Conservation (phyloP, 2,113 vertebrate genomes). For the Mormyrus lacerda region DNA sequence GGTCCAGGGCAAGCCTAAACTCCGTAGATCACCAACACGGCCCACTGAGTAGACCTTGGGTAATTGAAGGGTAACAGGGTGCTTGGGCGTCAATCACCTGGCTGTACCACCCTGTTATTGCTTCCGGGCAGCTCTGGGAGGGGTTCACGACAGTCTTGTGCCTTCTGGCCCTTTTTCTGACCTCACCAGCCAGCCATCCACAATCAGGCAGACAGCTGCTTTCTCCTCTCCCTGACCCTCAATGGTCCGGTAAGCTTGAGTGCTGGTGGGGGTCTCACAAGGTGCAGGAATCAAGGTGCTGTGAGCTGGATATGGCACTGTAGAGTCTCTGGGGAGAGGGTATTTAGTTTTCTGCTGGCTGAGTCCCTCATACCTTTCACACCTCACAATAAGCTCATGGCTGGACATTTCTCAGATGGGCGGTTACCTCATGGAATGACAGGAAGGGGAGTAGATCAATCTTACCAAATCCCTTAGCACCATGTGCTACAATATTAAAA, state of each 20-base stretch:
- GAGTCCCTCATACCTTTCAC: not conserved
- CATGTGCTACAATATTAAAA: not conserved
- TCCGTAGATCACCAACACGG: not conserved
- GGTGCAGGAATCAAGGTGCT: not conserved
- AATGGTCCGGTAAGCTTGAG: not conserved
- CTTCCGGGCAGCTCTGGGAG: not conserved
- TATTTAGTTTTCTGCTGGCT: not conserved
- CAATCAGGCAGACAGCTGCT: not conserved
- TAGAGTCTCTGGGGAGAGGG: not conserved
- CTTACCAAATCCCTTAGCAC: not conserved
- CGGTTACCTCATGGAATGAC: not conserved
- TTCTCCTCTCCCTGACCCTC: not conserved
- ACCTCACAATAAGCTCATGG: not conserved
- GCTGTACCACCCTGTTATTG: not conserved
- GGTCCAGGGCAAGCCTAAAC: not conserved
- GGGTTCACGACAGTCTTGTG: not conserved
- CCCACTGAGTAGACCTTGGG: not conserved
- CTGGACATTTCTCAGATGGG: not conserved
- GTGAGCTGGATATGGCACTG: not conserved
- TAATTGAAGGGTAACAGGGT: not conserved
- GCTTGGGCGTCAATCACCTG: not conserved
- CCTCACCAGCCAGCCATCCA: not conserved
- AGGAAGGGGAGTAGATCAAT: not conserved
- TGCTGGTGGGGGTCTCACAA: not conserved
- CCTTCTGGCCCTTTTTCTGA: not conserved